Percentiles rank a stretch among this genome's conserved stretches.
Evolutionary conservation across 1,140 invertebrate genomes (phyloP).

Genomic region (Potamilus streckersoni): DNA sequence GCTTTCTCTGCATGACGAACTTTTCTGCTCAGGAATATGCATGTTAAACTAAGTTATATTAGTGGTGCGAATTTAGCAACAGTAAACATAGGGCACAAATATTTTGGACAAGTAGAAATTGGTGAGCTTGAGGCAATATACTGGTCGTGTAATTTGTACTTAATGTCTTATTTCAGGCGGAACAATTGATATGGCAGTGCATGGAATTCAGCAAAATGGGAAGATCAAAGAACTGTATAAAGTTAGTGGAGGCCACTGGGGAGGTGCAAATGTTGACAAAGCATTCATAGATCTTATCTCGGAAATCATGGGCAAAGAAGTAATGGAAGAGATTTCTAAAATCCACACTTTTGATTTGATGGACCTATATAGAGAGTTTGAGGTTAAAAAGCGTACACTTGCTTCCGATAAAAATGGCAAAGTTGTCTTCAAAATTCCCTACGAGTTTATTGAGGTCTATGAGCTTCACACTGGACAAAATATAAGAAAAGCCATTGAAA

Average conservation of each 20-base stretch:
- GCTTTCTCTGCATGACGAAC: too few relatives aligned
- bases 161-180: constrained; percentile 2
- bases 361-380: constrained; percentile 31
- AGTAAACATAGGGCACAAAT: not conserved
- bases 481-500: not conserved
- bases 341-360: constrained; percentile 12
- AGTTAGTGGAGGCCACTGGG: constrained; percentile 28
- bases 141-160: not conserved
- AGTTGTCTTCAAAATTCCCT: constrained; percentile 16
- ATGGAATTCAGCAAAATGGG: constrained; percentile 10
- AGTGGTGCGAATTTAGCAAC: too few relatives aligned
- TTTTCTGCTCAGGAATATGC: too few relatives aligned
- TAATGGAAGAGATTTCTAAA: constrained; percentile 19
- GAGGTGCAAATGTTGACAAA: constrained; percentile 24
- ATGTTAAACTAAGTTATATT: too few relatives aligned
- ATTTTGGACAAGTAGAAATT: not conserved
- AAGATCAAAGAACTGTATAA: constrained; percentile 21
- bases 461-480: not conserved
- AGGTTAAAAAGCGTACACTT: constrained; percentile 28
- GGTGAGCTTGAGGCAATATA: not conserved
- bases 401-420: not conserved
- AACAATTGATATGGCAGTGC: constrained; percentile 18
- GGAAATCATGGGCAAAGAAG: constrained; percentile 19
- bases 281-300: constrained; percentile 25
- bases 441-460: not conserved